A percentile compares a stretch with the other conserved stretches of the same genome.
Evolutionary conservation across 2,797 vertebrate genomes (phyloP).

Genomic region (Oreonectes daqikongensis): DNA sequence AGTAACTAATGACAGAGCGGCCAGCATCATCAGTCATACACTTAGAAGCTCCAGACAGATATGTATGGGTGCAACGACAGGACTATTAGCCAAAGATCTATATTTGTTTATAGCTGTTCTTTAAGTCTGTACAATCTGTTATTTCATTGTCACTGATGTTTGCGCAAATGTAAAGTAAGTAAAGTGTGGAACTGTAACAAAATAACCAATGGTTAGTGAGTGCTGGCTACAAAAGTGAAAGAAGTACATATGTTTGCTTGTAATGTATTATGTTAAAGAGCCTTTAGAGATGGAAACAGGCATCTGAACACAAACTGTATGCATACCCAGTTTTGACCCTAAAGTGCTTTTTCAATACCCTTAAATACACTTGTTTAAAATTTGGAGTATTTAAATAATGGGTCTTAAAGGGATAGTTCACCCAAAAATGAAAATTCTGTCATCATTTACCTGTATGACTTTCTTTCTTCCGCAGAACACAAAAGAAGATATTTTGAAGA

Average conservation of each 20-base stretch:
- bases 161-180: neutral
- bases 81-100: conserved; percentile 31
- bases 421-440: too few species aligned
- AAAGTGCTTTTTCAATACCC: too few species aligned
- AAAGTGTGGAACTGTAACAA: neutral
- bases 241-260: neutral
- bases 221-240: too few species aligned
- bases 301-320: too few species aligned
- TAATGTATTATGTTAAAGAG: neutral
- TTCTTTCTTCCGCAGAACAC: too few species aligned
- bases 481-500: too few species aligned
- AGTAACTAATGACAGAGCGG: conserved; percentile 12
- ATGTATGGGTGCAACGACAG: conserved; percentile 11
- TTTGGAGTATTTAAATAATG: too few species aligned
- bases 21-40: neutral
- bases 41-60: neutral
- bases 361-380: too few species aligned
- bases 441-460: too few species aligned
- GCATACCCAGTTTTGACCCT: too few species aligned
- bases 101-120: neutral
- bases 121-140: conserved; percentile 1
- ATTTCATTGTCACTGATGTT: neutral
- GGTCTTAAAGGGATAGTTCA: too few species aligned
- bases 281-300: too few species aligned
- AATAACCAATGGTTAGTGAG: neutral